Percentiles rank a stretch among this genome's conserved stretches.
phyloP scores from a whole-genome alignment of 2,888 invertebrate species.

The Uloborus plumipes region DNA sequence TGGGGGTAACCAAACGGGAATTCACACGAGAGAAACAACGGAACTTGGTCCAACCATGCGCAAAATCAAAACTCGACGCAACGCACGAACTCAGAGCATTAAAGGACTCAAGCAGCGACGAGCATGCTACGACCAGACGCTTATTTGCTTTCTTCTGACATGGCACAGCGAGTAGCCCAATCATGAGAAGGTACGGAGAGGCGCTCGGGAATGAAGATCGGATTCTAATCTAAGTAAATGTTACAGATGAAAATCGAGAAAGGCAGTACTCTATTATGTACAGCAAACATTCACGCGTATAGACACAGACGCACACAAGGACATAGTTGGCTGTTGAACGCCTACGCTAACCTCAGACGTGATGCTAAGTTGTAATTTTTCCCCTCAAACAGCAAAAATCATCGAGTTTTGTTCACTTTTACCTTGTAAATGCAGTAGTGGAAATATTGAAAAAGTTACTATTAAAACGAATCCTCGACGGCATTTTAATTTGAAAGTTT shows the following conservation, averaged over 20 bases:
- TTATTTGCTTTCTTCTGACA: constrained; percentile 16
- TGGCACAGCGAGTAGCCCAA: constrained; percentile 35
- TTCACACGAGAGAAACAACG: too few relatives aligned
- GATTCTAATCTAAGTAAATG: constrained; percentile 38
- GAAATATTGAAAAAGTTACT: too few relatives aligned
- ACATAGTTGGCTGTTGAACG: constrained; percentile 50
- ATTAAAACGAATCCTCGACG: not conserved
- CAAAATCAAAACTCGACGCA: too few relatives aligned
- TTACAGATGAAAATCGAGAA: constrained; percentile 34
- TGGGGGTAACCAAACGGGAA: too few relatives aligned
- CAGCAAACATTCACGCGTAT: constrained; percentile 22
- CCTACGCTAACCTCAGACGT: constrained; percentile 31
- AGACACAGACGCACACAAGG: constrained; percentile 33
- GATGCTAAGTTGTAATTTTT: not conserved
- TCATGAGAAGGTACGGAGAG: constrained; percentile 58
- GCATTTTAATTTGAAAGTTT: not conserved
- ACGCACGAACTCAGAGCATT: constrained; percentile 5
- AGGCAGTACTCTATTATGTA: constrained; percentile 44
- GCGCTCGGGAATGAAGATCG: constrained; percentile 42
- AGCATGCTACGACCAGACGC: constrained; percentile 15
- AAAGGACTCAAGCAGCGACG: constrained; percentile 30
- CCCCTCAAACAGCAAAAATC: not conserved
- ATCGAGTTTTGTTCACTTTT: not conserved
- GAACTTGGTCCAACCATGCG: too few relatives aligned
- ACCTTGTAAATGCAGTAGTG: not conserved